Base-by-base conservation (phyloP, 2,888 invertebrate genomes). In the Polymixis flavicincta region DNA sequence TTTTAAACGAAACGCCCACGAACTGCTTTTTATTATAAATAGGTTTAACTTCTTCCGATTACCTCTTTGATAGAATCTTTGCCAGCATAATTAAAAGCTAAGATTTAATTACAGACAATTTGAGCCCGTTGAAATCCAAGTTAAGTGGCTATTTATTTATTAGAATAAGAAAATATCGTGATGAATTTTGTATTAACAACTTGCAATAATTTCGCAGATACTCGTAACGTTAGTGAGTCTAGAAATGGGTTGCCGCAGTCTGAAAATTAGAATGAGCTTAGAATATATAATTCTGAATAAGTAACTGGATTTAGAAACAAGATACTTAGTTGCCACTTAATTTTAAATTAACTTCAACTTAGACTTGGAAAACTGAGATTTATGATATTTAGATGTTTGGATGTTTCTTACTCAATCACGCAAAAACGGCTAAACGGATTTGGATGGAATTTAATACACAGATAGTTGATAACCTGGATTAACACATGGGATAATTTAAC, bases 51-150 rank as follows among this genome's bases (percentile, higher is more conserved):
- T 37, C 25, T 60, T 52, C 52, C 13, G 13, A 54, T 78, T 45
- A 78, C 9, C 17, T 52, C 11, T n/a, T 52, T 25, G 11, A 37
- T 37, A 45, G 11, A 32, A 48, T 63, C 17, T 37, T 75, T 48
- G 13, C 6, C 17, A 54, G 28, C 13, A 22, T 42, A 32, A 74
- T 64, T 64, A 76, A 42, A 59, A 75, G 11, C 50, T 45, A 14
- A 42, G 50, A 76, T 57, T 57, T 50, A n/a, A 57, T 64, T 64
- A 37, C 22, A 76, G 37, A 11, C 48, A 65, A 52, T 57, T 52
- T 59, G 5, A 77, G 42, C 17, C 42, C 3, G 13, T 28, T 70
- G 50, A 19, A 66, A 66, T 19, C 25, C 37, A 50, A 50, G 37
- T 19, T 48, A 32, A 37, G 7, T 25, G 32, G 25, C 8, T 63